phyloP scores from a whole-genome alignment of 2,888 invertebrate species.

The Leuctra nigra region DNA sequence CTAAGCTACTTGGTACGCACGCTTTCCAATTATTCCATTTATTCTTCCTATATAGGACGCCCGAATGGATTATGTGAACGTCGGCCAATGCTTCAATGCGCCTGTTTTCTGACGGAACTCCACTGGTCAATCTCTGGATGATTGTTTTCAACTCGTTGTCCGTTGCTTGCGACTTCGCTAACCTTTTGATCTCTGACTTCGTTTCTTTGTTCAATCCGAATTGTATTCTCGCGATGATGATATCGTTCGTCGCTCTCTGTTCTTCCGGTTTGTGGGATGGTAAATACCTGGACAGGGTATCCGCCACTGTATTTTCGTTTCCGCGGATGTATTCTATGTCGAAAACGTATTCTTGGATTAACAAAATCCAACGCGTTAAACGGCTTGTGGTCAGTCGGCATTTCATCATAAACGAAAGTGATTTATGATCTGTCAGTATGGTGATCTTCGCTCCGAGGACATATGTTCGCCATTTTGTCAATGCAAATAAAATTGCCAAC shows the following conservation, averaged over 20 bases:
- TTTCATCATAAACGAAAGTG: constrained; percentile 31
- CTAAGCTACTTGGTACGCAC: not conserved
- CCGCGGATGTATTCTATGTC: not conserved
- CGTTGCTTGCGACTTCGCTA: not conserved
- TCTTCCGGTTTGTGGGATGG: not conserved
- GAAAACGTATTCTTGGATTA: not conserved
- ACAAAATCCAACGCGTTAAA: not conserved
- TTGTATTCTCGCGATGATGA: not conserved
- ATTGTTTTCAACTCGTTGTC: not conserved
- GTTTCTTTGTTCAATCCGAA: not conserved
- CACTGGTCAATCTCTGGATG: not conserved
- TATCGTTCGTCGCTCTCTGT: not conserved
- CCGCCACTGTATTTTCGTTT: not conserved
- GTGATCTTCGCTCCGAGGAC: constrained; percentile 27
- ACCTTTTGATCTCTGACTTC: not conserved
- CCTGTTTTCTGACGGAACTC: not conserved
- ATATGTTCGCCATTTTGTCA: not conserved
- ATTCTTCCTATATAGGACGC: not conserved
- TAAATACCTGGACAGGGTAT: not conserved
- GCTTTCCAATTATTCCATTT: not conserved
- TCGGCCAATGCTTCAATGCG: not conserved
- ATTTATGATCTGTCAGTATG: constrained; percentile 33
- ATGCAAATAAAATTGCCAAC: not conserved
- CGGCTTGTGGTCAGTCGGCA: constrained; percentile 30
- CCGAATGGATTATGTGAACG: too few relatives aligned